Conservation (phyloP, 2,113 vertebrate species). For the Tinamus guttatus region DNA sequence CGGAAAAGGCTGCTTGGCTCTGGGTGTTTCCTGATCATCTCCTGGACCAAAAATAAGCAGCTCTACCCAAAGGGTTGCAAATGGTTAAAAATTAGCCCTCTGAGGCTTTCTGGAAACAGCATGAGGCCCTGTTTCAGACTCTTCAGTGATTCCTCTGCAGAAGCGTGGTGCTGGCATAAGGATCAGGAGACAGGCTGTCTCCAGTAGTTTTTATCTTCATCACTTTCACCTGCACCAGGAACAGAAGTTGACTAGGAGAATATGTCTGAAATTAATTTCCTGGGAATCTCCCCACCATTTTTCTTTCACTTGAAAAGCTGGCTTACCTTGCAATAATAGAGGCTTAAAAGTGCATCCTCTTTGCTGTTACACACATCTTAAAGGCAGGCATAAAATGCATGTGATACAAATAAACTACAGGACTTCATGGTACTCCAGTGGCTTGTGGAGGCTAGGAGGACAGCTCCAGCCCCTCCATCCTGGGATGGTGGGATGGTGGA, state of each 20-base stretch:
- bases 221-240: background rate
- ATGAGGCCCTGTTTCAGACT: background rate
- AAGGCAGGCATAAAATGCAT: rapidly evolving
- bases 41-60: background rate
- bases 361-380: background rate
- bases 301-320: background rate
- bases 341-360: background rate
- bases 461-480: background rate
- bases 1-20: background rate
- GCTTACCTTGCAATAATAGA: background rate
- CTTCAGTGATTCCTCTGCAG: background rate
- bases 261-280: background rate
- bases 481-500: rapidly evolving
- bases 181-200: background rate
- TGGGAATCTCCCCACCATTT: background rate
- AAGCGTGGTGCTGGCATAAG: background rate
- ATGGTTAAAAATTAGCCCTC: background rate
- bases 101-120: background rate
- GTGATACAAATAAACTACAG: background rate
- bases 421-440: rapidly evolving
- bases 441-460: background rate
- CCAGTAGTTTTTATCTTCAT: background rate
- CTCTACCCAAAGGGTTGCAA: background rate
- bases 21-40: background rate
- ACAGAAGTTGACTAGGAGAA: background rate